phyloP scores from a whole-genome alignment of 2,888 invertebrate genomes.

The Caenorhabditis angaria region DNA sequence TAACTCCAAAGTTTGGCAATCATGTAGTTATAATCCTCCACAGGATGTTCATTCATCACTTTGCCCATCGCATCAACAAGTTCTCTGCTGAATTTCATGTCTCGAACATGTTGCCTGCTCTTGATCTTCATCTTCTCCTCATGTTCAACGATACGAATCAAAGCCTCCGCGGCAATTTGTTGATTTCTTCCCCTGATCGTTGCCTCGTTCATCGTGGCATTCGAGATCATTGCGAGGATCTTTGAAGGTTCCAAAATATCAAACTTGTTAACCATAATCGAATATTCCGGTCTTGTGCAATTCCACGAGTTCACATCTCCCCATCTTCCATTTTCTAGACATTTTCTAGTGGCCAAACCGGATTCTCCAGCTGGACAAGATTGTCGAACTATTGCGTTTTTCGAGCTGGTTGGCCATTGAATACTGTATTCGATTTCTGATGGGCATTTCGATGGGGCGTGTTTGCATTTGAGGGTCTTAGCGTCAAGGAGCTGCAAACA shows the following conservation, averaged over 20 bases:
- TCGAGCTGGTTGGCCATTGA: constrained; percentile 66
- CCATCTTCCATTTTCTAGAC: constrained; percentile 58
- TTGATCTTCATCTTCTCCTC: constrained; percentile 29
- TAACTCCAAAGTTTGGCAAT: constrained; percentile 50
- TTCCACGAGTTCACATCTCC: constrained; percentile 60
- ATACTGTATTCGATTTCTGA: constrained; percentile 65
- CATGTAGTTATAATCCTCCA: constrained; percentile 52
- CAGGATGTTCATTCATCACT: constrained; percentile 47
- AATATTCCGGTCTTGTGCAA: constrained; percentile 60
- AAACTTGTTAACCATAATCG: constrained; percentile 53
- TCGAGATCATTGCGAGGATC: constrained; percentile 44
- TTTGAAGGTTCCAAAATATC: constrained; percentile 49
- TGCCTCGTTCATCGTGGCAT: constrained; percentile 50
- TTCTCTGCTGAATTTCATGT: constrained; percentile 45
- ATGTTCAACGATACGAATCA: constrained; percentile 43
- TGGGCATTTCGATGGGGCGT: constrained; percentile 59
- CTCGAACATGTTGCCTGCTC: constrained; percentile 40
- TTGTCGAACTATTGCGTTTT: constrained; percentile 45
- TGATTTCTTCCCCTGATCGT: constrained; percentile 50
- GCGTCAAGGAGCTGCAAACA: constrained; percentile 55
- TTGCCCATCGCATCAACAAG: constrained; percentile 41
- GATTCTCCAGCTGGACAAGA: constrained; percentile 58
- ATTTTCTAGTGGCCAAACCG: constrained; percentile 63
- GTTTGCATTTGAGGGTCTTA: constrained; percentile 59
- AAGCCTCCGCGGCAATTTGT: constrained; percentile 51